A percentile compares a stretch with the other conserved stretches of the same genome.
Conservation (phyloP, 2,113 vertebrate genomes). For the Macrotis lagotis region DNA sequence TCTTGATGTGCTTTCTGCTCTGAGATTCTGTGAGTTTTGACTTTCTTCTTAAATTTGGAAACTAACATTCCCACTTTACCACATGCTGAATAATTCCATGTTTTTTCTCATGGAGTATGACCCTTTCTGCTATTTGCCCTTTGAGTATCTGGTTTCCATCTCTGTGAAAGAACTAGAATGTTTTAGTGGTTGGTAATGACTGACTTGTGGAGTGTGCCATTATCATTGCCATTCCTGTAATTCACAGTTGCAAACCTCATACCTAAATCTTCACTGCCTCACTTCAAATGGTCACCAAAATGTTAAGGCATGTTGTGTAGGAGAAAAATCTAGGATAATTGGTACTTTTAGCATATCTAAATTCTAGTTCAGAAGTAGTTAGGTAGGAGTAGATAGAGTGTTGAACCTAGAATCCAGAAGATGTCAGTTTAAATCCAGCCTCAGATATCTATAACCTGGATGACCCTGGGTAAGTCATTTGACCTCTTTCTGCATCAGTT, state of each 20-base stretch:
- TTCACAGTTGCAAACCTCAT: not conserved
- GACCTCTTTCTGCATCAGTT: not conserved
- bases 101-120: not conserved
- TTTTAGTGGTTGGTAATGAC: not conserved
- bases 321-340: not conserved
- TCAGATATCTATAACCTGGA: not conserved
- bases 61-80: not conserved
- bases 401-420: not conserved
- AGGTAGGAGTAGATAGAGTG: not conserved
- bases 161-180: not conserved
- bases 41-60: not conserved
- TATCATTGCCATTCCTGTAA: not conserved
- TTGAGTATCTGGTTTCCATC: not conserved
- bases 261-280: not conserved
- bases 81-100: not conserved
- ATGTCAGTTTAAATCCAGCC: not conserved
- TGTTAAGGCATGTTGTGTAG: not conserved
- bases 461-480: not conserved
- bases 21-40: not conserved
- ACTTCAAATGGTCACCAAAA: not conserved
- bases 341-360: not conserved
- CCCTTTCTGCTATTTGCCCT: not conserved
- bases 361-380: not conserved
- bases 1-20: not conserved
- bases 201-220: not conserved